Evolutionary conservation across 2,113 vertebrate species (phyloP).

Genomic region (Eptesicus fuscus): DNA sequence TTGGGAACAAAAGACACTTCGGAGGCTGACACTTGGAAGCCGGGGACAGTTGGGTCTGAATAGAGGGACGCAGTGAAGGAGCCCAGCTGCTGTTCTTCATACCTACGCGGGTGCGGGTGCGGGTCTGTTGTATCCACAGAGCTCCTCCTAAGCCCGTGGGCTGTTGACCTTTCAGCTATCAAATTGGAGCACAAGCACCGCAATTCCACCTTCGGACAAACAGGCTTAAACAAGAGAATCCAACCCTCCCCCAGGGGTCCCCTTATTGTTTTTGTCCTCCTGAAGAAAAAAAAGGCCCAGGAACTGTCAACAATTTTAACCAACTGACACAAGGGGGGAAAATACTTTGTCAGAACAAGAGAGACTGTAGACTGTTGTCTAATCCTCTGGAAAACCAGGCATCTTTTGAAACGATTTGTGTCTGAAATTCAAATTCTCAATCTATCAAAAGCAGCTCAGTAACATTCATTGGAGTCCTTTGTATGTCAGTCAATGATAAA

Average conservation of each 20-base stretch:
- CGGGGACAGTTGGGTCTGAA: neutral
- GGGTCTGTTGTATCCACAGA: neutral
- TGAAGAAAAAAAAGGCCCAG: neutral
- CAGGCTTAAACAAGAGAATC: neutral
- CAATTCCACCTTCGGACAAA: neutral
- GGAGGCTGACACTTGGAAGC: neutral
- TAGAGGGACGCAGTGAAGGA: neutral
- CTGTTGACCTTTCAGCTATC: neutral
- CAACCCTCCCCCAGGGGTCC: neutral
- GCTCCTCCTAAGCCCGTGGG: neutral
- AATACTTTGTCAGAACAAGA: neutral
- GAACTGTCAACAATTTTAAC: neutral
- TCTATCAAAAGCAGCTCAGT: neutral
- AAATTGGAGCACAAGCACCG: neutral
- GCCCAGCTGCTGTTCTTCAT: neutral
- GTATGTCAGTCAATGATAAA: neutral
- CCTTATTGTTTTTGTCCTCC: neutral
- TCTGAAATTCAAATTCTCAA: slow-evolving; percentile 12
- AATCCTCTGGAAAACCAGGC: neutral
- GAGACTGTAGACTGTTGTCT: neutral
- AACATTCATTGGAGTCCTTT: neutral
- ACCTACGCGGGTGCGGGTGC: too few species aligned
- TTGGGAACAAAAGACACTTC: neutral
- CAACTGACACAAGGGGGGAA: neutral
- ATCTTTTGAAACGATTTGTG: neutral